Evolutionary conservation across 2,797 vertebrate genomes (phyloP).

Genomic region (Catharus ustulatus): DNA sequence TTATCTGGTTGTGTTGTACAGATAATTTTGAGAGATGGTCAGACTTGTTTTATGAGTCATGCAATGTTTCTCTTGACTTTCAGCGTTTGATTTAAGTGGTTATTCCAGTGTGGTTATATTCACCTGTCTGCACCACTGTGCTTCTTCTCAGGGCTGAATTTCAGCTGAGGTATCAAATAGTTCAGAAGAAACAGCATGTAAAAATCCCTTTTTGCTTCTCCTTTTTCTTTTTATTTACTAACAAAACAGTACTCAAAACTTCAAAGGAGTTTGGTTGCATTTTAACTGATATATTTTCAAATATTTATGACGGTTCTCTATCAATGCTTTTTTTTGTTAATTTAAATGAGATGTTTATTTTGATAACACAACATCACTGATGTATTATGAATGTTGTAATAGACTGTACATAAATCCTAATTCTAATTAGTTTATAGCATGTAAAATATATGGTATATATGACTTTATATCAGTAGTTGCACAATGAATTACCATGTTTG

Average conservation of each 20-base stretch:
- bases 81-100: background rate
- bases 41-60: background rate
- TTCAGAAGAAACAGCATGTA: background rate
- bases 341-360: background rate
- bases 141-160: background rate
- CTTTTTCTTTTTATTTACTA: background rate
- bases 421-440: background rate
- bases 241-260: background rate
- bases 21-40: background rate
- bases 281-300: background rate
- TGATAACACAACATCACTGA: background rate
- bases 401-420: background rate
- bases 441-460: too few species aligned
- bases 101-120: background rate
- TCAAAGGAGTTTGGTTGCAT: background rate
- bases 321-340: background rate
- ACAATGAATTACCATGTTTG: background rate
- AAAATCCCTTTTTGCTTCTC: background rate
- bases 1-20: background rate
- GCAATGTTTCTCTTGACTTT: background rate
- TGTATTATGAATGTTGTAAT: background rate
- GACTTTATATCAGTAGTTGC: background rate
- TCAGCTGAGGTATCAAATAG: background rate
- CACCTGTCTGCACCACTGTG: background rate
- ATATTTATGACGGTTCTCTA: rapidly evolving